These are phyloP conservation scores for Aplodontia rufa DNA, from an alignment of 2,113 vertebrate genomes.

Conservation along the genomic window DNA sequence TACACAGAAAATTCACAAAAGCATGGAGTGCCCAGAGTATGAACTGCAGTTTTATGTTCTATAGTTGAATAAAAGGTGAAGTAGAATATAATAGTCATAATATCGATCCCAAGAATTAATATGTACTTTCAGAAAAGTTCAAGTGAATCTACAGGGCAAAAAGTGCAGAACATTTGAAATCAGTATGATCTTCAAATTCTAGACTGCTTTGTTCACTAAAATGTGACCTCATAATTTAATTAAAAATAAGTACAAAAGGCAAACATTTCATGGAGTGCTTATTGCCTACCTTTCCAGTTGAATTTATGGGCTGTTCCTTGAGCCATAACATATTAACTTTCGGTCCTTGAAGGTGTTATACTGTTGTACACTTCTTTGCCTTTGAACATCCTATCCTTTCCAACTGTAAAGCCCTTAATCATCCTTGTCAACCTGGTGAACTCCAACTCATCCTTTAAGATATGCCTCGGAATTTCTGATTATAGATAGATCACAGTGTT, in stretches of 20 bases:
- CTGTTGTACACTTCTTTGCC: conserved; percentile 25
- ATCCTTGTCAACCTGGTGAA: conserved; percentile 25
- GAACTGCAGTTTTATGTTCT: neutral
- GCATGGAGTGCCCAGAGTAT: neutral
- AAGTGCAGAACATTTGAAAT: neutral
- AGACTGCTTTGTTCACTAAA: neutral
- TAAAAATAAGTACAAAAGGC: conserved; percentile 7
- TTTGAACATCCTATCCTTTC: neutral
- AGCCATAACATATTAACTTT: conserved; percentile 55
- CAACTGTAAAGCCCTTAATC: conserved; percentile 40
- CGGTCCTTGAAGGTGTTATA: conserved; percentile 31
- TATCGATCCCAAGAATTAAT: neutral
- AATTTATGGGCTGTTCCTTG: conserved; percentile 19
- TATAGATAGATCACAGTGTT: neutral
- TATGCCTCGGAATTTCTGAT: neutral
- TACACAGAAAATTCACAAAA: neutral
- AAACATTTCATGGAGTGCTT: neutral
- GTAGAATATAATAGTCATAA: neutral
- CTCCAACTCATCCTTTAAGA: neutral
- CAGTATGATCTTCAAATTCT: neutral
- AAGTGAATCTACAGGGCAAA: neutral
- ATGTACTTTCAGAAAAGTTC: neutral
- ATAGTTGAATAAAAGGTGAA: neutral
- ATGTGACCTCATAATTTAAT: conserved; percentile 1
- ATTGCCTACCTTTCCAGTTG: neutral